These are phyloP conservation scores for Tetrao urogallus DNA, from an alignment of 2,113 vertebrate species.

Conservation along the genomic window DNA sequence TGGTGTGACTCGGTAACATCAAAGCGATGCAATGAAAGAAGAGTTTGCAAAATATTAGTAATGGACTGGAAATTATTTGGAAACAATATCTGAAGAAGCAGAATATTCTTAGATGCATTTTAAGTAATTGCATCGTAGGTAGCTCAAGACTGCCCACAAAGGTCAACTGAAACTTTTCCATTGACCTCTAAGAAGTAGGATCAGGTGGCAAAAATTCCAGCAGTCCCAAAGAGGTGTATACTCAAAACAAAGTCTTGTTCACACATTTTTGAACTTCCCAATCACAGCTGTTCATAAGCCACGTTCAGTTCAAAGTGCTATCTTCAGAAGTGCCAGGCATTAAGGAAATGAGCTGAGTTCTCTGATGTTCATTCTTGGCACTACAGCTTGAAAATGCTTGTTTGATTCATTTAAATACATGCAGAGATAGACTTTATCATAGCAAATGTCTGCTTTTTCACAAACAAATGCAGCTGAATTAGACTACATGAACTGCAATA, in stretches of 20 bases:
- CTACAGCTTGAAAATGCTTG: background rate
- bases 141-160: background rate
- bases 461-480: background rate
- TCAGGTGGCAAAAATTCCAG: background rate
- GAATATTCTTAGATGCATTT: background rate
- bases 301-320: background rate
- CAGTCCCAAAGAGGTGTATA: background rate
- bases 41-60: conserved; percentile 10
- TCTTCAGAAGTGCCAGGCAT: accelerated
- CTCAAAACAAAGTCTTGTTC: background rate
- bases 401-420: background rate
- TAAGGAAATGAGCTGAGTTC: background rate
- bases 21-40: background rate
- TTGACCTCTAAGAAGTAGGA: background rate
- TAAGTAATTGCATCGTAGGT: background rate
- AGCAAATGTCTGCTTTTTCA: background rate
- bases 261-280: background rate
- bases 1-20: background rate
- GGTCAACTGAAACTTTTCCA: background rate
- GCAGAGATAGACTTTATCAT: background rate
- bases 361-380: background rate
- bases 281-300: background rate
- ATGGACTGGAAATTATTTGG: conserved; percentile 26
- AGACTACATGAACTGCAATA: background rate
- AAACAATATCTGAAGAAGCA: background rate